These are phyloP conservation scores for Diadema setosum DNA, from an alignment of 35 echinoderm and acorn worm species.

Conservation along the genomic window DNA sequence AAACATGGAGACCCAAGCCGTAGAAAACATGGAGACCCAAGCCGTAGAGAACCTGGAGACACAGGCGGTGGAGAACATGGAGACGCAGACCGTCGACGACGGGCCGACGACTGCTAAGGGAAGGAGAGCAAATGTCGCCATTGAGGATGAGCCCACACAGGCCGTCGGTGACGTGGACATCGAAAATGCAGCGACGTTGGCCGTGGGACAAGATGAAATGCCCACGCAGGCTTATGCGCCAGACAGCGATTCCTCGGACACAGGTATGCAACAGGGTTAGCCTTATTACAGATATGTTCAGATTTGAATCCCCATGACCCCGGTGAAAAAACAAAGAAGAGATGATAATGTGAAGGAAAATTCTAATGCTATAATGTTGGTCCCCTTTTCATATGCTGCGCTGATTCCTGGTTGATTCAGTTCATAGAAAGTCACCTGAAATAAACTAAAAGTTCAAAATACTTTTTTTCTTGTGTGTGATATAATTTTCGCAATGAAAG, in stretches of 20 bases:
- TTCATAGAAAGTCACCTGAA: no score
- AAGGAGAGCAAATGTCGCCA: background rate
- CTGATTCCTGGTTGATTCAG: no score
- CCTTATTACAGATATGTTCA: no score
- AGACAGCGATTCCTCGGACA: background rate
- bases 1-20: background rate
- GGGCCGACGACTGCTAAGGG: background rate
- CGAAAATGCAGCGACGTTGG: background rate
- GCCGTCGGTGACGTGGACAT: background rate
- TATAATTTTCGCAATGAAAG: no score
- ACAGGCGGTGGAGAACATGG: background rate
- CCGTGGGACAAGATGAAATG: background rate
- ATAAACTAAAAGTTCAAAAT: no score
- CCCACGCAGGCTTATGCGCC: background rate
- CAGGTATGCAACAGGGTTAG: background rate
- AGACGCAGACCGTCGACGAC: background rate
- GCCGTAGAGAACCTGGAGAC: background rate
- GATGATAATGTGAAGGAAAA: no score
- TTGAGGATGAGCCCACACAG: background rate
- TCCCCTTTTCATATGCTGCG: no score
- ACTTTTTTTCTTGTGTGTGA: no score
- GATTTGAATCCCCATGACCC: no score
- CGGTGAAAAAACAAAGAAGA: no score
- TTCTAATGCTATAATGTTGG: no score
- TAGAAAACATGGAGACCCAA: background rate